phyloP scores from a whole-genome alignment of 2,113 vertebrate genomes.

The Lichenostomus cassidix region DNA sequence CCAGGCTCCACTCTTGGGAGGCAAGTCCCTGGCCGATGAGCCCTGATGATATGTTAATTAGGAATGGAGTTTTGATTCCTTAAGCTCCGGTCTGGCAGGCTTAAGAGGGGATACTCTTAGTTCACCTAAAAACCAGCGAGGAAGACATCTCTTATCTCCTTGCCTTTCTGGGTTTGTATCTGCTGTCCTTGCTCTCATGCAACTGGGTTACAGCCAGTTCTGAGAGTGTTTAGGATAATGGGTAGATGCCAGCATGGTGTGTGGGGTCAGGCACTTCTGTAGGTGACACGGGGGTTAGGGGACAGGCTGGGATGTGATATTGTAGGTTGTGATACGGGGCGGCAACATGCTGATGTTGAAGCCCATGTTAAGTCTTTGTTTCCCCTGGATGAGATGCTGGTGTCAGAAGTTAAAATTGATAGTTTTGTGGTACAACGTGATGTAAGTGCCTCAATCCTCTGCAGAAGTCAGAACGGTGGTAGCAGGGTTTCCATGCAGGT shows the following conservation, averaged over 20 bases:
- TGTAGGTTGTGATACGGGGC: not conserved
- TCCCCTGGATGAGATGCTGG: not conserved
- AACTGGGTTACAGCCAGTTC: not conserved
- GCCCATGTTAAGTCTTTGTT: not conserved
- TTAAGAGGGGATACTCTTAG: not conserved
- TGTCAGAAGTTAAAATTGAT: not conserved
- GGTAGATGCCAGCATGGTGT: not conserved
- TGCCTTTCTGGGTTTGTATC: not conserved
- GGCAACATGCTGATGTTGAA: fast-evolving
- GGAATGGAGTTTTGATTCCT: conserved; percentile 16
- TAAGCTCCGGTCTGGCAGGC: not conserved
- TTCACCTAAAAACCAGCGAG: not conserved
- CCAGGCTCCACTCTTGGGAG: not conserved
- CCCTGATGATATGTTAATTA: conserved; percentile 34
- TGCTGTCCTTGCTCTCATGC: not conserved
- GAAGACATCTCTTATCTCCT: not conserved
- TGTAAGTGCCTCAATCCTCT: not conserved
- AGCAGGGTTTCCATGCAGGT: not conserved
- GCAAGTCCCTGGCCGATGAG: not conserved
- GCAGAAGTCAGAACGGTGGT: not conserved
- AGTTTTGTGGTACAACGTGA: not conserved
- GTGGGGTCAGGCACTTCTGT: not conserved
- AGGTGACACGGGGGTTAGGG: not conserved
- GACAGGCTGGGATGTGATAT: not conserved
- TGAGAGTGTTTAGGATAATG: not conserved